These are phyloP conservation scores for Fratercula arctica DNA, from an alignment of 2,797 vertebrate genomes.

Conservation along the genomic window DNA sequence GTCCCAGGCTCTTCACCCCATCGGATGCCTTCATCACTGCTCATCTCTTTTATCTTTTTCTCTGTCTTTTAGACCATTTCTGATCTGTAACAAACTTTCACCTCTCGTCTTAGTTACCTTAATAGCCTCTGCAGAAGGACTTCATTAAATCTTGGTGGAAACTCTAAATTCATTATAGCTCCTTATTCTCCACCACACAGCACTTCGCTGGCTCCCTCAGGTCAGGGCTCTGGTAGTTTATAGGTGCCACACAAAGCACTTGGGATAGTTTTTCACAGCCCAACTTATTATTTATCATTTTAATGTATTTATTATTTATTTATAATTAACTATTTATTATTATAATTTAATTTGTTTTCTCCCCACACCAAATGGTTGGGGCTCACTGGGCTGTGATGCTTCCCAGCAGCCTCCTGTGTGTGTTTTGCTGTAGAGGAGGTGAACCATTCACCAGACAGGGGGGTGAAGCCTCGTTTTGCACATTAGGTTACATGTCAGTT, in stretches of 20 bases:
- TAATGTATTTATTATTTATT: neutral
- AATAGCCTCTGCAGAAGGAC: conserved; percentile 11
- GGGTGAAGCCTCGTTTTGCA: neutral
- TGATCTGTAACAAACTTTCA: neutral
- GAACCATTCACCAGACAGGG: neutral
- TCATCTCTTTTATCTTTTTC: neutral
- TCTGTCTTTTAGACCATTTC: neutral
- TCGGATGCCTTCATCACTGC: fast-evolving
- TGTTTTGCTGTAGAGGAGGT: neutral
- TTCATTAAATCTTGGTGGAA: conserved; percentile 23
- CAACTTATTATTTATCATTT: neutral
- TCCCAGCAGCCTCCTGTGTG: neutral
- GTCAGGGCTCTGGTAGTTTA: neutral
- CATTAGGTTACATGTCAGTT: neutral
- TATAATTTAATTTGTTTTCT: neutral
- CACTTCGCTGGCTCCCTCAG: neutral
- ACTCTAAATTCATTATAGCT: neutral
- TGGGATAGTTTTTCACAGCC: neutral
- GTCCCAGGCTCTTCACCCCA: neutral
- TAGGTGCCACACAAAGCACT: fast-evolving
- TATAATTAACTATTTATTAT: neutral
- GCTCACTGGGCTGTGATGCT: neutral
- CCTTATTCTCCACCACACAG: neutral
- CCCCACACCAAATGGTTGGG: neutral
- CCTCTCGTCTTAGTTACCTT: neutral